A percentile compares a stretch with the other conserved stretches of the same genome.
These are phyloP conservation scores for Melikaiella ostensackeni DNA, from an alignment of 2,888 invertebrate genomes.

Conservation along the genomic window DNA sequence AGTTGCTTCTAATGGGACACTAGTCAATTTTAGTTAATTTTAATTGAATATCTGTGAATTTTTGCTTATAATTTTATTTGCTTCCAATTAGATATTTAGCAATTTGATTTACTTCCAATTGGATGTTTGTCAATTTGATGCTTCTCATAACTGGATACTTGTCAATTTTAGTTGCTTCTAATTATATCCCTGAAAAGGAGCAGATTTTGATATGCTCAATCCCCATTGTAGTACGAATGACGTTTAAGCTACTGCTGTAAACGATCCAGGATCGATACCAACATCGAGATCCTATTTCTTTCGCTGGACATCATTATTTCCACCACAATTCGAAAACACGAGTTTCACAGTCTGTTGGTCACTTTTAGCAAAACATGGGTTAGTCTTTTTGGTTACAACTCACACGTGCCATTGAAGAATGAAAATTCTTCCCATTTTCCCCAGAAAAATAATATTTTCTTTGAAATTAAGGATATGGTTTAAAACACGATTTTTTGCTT, in stretches of 20 bases:
- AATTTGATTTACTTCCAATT: too few relatives aligned
- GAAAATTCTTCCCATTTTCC: neutral
- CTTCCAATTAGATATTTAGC: too few relatives aligned
- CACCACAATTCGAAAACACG: constrained; percentile 3
- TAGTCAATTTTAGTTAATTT: too few relatives aligned
- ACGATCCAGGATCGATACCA: constrained; percentile 12
- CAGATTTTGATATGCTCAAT: constrained; percentile 40
- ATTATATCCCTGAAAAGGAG: constrained; percentile 55
- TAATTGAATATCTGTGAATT: too few relatives aligned
- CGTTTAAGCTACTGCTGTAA: constrained; percentile 1
- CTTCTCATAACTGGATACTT: too few relatives aligned
- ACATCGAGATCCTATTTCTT: constrained; percentile 13
- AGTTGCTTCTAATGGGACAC: too few relatives aligned
- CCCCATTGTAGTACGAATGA: constrained; percentile 3
- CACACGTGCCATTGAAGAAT: neutral
- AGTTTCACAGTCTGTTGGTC: constrained; percentile 12
- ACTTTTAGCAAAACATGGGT: neutral
- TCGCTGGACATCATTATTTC: constrained; percentile 3
- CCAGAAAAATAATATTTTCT: neutral
- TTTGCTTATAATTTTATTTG: too few relatives aligned
- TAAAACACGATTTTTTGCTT: too few relatives aligned
- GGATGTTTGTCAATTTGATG: too few relatives aligned
- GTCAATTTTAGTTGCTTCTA: too few relatives aligned
- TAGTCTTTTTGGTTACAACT: neutral
- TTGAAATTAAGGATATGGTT: too few relatives aligned